A percentile compares a stretch with the other conserved stretches of the same genome.
Evolutionary conservation across 2,797 vertebrate species (phyloP).

Genomic region (Crax fasciolata): DNA sequence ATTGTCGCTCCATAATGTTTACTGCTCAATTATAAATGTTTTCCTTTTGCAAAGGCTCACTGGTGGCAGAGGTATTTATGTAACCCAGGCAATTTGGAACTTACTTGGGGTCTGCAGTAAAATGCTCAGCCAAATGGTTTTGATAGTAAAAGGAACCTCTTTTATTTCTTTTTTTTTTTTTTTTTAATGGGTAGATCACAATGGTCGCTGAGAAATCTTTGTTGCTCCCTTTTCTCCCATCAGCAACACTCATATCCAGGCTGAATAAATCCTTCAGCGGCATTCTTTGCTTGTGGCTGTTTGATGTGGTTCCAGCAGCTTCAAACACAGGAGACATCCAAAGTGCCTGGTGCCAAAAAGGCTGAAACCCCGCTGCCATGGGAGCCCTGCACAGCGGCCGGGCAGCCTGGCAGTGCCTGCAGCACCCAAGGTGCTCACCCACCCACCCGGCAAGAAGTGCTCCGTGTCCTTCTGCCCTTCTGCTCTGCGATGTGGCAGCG

Average conservation of each 20-base stretch:
- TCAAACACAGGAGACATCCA: constrained; percentile 74
- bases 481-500: background rate
- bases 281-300: constrained; percentile 67
- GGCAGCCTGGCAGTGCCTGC: background rate
- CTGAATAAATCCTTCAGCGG: constrained; percentile 75
- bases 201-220: constrained; percentile 55
- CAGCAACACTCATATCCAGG: constrained; percentile 70
- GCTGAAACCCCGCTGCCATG: constrained; percentile 18
- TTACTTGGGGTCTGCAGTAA: constrained; percentile 36
- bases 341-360: constrained; percentile 64
- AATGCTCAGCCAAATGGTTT: constrained; percentile 42
- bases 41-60: background rate
- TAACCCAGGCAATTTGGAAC: constrained; percentile 32
- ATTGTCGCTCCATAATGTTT: background rate
- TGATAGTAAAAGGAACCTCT: constrained; percentile 44
- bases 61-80: constrained; percentile 22
- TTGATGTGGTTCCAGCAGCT: constrained; percentile 81
- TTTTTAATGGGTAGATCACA: constrained; percentile 31
- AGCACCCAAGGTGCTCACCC: background rate
- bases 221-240: constrained; percentile 45
- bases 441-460: background rate
- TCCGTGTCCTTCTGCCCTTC: background rate
- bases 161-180: background rate
- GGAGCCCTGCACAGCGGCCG: background rate
- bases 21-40: background rate